These are phyloP conservation scores for Festucalex cinctus DNA, from an alignment of 2,113 vertebrate genomes.

Conservation along the genomic window DNA sequence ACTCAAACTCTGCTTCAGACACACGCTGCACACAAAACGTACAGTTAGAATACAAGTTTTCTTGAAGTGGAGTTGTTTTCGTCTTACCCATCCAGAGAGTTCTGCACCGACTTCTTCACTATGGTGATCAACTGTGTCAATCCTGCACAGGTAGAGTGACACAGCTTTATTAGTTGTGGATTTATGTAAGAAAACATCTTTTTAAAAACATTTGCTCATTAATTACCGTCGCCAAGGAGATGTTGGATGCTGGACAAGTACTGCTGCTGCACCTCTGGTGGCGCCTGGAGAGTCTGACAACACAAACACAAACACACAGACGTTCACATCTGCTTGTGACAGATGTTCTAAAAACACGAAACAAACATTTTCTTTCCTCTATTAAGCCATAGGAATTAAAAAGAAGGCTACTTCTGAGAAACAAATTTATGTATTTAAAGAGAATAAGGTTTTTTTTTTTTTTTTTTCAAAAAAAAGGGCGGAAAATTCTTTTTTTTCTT, in stretches of 20 bases:
- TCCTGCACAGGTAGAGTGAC: conserved; percentile 67
- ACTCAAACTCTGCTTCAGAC: conserved; percentile 88
- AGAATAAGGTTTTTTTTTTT: too few species aligned
- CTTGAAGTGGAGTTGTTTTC: not conserved
- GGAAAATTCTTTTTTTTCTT: too few species aligned
- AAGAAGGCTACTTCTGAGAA: too few species aligned
- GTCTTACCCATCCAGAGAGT: conserved; percentile 84
- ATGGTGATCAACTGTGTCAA: conserved; percentile 85
- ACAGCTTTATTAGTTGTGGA: not conserved
- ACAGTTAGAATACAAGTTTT: too few species aligned
- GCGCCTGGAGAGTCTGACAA: conserved; percentile 80
- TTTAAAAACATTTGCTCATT: too few species aligned
- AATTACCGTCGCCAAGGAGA: conserved; percentile 90
- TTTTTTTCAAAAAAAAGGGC: too few species aligned
- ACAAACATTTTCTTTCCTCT: not conserved
- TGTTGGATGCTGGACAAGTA: conserved; percentile 98
- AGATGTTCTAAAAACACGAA: too few species aligned
- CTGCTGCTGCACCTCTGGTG: conserved; percentile 94
- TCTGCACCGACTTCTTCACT: conserved; percentile 89
- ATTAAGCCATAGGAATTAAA: too few species aligned
- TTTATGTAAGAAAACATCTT: not conserved
- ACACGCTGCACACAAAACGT: conserved; percentile 71
- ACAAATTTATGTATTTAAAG: too few species aligned
- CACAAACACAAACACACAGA: not conserved
- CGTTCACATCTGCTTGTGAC: too few species aligned